Percentiles rank a stretch among this genome's conserved stretches.
These are phyloP conservation scores for Squalus acanthias DNA, from an alignment of 2,797 vertebrate genomes.

Conservation along the genomic window DNA sequence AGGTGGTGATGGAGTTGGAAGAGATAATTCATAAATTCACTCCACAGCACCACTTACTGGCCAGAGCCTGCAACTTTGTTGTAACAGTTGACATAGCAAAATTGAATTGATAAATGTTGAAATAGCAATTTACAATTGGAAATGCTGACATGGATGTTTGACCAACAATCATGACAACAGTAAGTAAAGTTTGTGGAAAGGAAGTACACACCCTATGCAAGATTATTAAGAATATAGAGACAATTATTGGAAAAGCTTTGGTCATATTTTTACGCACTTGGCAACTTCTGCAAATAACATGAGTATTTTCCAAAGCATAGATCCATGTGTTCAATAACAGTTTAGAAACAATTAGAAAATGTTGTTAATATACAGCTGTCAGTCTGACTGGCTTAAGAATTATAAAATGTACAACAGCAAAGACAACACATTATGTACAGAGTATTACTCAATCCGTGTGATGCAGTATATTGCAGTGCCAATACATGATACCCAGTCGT, in stretches of 20 bases:
- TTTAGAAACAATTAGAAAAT: not conserved
- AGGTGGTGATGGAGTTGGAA: not conserved
- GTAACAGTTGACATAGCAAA: too few species aligned
- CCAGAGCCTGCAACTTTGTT: too few species aligned
- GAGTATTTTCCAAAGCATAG: not conserved
- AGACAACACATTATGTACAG: not conserved
- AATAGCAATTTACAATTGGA: not conserved
- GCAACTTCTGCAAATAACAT: not conserved
- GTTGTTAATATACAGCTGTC: not conserved
- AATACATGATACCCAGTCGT: too few species aligned
- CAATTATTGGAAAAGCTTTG: not conserved
- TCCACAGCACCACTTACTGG: too few species aligned
- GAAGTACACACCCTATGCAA: not conserved
- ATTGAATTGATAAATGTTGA: too few species aligned
- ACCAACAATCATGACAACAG: not conserved
- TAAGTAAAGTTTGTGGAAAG: not conserved
- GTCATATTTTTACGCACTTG: not conserved
- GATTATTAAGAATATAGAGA: too few species aligned
- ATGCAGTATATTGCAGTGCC: too few species aligned
- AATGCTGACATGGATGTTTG: not conserved
- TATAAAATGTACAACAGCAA: not conserved
- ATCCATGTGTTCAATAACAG: not conserved
- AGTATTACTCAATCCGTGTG: too few species aligned
- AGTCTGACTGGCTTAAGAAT: not conserved
- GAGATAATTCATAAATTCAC: not conserved